Percentiles rank a stretch among this genome's conserved stretches.
Evolutionary conservation across 2,113 vertebrate species (phyloP).

Genomic region (Myanophis thanlyinensis): DNA sequence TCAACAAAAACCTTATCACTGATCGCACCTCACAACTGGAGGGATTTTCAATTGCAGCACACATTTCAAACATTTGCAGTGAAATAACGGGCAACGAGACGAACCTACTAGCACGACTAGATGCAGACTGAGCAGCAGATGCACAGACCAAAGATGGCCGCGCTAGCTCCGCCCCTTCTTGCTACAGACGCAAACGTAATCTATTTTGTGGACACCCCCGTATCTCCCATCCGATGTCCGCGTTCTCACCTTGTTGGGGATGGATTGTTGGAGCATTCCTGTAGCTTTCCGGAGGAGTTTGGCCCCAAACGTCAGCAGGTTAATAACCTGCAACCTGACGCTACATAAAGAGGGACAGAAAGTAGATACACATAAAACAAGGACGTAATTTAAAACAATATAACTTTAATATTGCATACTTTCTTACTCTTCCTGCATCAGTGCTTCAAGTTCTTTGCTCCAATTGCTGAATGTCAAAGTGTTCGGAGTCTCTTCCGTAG

Average conservation of each 20-base stretch:
- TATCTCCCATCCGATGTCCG: neutral
- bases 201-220: no score
- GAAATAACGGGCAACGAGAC: no score
- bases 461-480: slow-evolving; percentile 56
- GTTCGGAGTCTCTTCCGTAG: slow-evolving; percentile 49
- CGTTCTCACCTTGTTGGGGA: slow-evolving; percentile 30
- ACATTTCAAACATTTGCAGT: no score
- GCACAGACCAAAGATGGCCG: no score
- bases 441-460: slow-evolving; percentile 53
- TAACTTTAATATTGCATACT: slow-evolving; percentile 65
- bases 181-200: no score
- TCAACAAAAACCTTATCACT: no score
- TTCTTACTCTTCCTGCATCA: slow-evolving; percentile 58
- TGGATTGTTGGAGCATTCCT: slow-evolving; percentile 40
- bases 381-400: slow-evolving; percentile 70
- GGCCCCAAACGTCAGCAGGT: slow-evolving; percentile 59
- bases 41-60: no score
- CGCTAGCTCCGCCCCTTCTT: no score
- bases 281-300: slow-evolving; percentile 55
- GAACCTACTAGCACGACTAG: no score
- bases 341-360: slow-evolving; percentile 69
- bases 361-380: slow-evolving; percentile 65
- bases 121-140: no score
- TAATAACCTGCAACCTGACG: slow-evolving; percentile 68
- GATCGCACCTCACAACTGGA: no score